Evolutionary conservation across 2,797 vertebrate genomes (phyloP), one percentile per base, ranked within the genome.

Genomic region (Rhinophrynus dorsalis): DNA sequence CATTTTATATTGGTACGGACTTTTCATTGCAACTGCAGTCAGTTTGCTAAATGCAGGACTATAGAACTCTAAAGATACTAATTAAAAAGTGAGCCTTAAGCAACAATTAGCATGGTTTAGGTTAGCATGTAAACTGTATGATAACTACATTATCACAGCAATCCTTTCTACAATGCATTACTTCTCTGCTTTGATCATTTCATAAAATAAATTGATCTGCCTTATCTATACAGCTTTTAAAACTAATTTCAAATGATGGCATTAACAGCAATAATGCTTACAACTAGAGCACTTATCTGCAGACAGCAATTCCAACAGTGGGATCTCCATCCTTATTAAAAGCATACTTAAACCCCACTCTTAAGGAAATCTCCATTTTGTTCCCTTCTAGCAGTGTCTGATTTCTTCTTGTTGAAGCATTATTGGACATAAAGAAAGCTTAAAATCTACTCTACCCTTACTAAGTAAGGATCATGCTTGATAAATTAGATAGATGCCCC

Each of bases 391-490:
- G 93, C 89, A 81, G 87, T 87, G 90, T 93, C 92, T 92, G 91
- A 92, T 93, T 92, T 92, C 91, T 92, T 93, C 85, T 90, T 89
- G 90, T 88, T 85, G 81, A 88, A 85, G 88, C 94, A 91, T 90
- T 88, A 84, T 86, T 88, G 89, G 93, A 94, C 87, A 92, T 74
- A 77, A 83, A 78, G 85, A 82, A 84, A 91, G 86, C 77, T 82
- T 85, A 82, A 87, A 84, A 92, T 94, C 90, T 90, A 90, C 84
- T 84, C 91, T 86, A 90, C 90, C 89, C 88, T 84, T 89, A 90
- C 93, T 95, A 94, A 92, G 93, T 93, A 94, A 95, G 94, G 95
- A 98, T 96, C 95, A 95, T 94, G 92, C 92, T 91, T 94, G 57
- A 88, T 88, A 93, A 94, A 94, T 91, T 88, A 83, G 89, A 91